phyloP scores from a whole-genome alignment of 2,113 vertebrate species.

The Catharus fuscescens region DNA sequence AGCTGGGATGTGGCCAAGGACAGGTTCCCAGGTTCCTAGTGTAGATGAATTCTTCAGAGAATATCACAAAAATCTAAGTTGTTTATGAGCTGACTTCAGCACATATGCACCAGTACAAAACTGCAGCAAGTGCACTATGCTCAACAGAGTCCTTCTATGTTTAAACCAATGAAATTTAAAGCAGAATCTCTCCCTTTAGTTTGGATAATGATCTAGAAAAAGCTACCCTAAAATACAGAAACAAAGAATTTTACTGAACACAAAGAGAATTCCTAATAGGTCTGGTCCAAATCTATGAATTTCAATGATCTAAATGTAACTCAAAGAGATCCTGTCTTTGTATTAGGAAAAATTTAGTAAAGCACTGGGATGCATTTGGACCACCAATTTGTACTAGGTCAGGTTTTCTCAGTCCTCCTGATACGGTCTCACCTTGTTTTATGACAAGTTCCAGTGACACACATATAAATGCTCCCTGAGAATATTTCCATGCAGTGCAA shows the following conservation, averaged over 20 bases:
- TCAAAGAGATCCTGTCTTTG: neutral
- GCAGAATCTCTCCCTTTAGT: neutral
- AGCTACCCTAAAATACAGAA: neutral
- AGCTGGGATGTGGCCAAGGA: constrained; percentile 50
- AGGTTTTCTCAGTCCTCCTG: neutral
- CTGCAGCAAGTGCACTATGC: neutral
- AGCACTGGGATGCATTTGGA: neutral
- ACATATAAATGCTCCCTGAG: neutral
- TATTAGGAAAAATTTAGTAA: neutral
- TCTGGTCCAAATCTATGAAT: neutral
- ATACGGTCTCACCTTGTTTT: neutral
- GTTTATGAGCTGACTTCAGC: neutral
- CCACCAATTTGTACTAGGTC: neutral
- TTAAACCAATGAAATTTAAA: neutral
- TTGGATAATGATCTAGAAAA: neutral
- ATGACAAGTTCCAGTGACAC: neutral
- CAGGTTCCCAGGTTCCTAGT: neutral
- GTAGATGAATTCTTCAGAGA: neutral
- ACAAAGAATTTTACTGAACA: neutral
- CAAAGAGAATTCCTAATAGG: neutral
- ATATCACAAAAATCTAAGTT: neutral
- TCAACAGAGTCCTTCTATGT: neutral
- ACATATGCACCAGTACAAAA: neutral
- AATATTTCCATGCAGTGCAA: neutral
- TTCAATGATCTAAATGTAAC: neutral